A percentile compares a stretch with the other conserved stretches of the same genome.
phyloP scores from a whole-genome alignment of 2,797 vertebrate genomes.

The Rhinatrema bivittatum region DNA sequence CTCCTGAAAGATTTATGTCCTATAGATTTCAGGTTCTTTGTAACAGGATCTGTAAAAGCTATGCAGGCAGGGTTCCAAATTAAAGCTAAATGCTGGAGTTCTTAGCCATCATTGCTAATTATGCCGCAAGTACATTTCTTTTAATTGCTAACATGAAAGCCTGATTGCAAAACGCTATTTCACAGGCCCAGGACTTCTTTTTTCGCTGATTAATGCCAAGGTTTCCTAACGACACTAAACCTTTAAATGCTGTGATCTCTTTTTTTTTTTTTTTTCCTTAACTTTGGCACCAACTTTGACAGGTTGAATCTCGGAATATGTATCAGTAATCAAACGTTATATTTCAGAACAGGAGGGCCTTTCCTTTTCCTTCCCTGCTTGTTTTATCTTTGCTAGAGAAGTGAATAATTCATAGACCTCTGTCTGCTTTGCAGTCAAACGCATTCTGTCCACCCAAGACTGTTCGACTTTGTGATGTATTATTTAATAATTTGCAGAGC shows the following conservation, averaged over 20 bases:
- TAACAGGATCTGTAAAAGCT: constrained; percentile 5
- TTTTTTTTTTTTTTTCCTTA: constrained; percentile 34
- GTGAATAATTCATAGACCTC: constrained; percentile 81
- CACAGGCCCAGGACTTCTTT: constrained; percentile 47
- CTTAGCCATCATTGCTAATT: constrained; percentile 13
- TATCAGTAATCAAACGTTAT: constrained; percentile 60
- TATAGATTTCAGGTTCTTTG: constrained; percentile 10
- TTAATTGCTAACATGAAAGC: constrained; percentile 42
- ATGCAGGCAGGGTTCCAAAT: constrained; percentile 16
- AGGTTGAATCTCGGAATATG: constrained; percentile 44
- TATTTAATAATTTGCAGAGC: constrained; percentile 83
- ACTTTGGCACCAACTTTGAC: constrained; percentile 47
- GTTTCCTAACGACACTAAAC: constrained; percentile 51
- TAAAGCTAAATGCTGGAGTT: constrained; percentile 9
- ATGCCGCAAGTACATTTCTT: constrained; percentile 4
- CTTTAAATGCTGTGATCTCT: constrained; percentile 35
- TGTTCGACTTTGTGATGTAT: constrained; percentile 84
- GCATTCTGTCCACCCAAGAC: constrained; percentile 75
- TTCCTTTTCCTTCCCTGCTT: constrained; percentile 65
- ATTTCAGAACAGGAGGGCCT: constrained; percentile 61
- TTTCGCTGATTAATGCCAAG: constrained; percentile 72
- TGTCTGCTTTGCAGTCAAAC: constrained; percentile 77
- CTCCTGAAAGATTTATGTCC: not conserved
- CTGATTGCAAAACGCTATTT: constrained; percentile 50
- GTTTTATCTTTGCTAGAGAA: constrained; percentile 74